Evolutionary conservation across 2,113 vertebrate genomes (phyloP), one percentile per base, ranked within the genome.

Genomic region (Ceyx cyanopectus): DNA sequence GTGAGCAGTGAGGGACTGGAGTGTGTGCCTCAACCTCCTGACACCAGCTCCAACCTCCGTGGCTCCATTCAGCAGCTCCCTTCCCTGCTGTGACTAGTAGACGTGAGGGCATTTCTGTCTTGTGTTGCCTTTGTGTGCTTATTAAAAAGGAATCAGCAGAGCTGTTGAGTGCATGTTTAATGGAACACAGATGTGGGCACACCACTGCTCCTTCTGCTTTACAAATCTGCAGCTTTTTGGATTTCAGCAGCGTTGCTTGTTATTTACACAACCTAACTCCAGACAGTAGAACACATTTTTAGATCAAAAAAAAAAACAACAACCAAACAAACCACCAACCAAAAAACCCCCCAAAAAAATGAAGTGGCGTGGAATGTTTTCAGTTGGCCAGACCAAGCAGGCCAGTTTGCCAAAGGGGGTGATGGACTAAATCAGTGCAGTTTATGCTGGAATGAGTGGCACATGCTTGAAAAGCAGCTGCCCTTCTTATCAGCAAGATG

Each of bases 251-350:
- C 45, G 56, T 97, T 97, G 96, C 97, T 97, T 97, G 85, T 98
- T 98, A 97, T 98, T 98, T 98, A 97, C 97, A 97, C 96, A 96
- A 97, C 0, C 95, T 96, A 98, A 98, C 96, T 95, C 60, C 96
- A 98, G 97, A 97, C 89, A 90, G 96, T 93, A 95, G 97, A 97
- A 97, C 96, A 96, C 96, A 98, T 96, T 95, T 96, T 96, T 96
- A 94, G 94, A 96, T 97, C 92, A 40, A 80, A 67, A 67, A 97
- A 92, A 67, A 67, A 92, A 67, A 46, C n/a, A 97, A 92, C 9
- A 96, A 95, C 22, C 30, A 60, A 37, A 37, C 37, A 37, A 37
- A 37, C 37, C 37, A 37, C 37, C 37, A 37, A 37, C 37, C 37
- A 37, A 37, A 37, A 37, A 37, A 37, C 4, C 37, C 37, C 37